phyloP scores from a whole-genome alignment of 2,113 vertebrate genomes.

The Nesospiza acunhae region DNA sequence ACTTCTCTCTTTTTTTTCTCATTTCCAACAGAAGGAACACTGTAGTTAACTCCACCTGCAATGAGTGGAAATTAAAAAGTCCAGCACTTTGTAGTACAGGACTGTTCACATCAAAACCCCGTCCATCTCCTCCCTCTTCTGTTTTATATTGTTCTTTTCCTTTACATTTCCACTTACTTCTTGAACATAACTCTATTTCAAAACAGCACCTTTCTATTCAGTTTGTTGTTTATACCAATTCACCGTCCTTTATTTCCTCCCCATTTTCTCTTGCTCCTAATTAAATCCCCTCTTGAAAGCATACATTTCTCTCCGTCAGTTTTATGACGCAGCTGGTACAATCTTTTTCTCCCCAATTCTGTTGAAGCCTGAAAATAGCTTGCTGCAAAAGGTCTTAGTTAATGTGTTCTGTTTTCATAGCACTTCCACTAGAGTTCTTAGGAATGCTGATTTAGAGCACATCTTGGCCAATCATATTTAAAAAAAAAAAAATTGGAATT shows the following conservation, averaged over 20 bases:
- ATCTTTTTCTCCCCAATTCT: background rate
- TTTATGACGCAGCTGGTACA: background rate
- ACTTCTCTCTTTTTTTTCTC: background rate
- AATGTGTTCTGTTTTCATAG: background rate
- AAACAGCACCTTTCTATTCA: background rate
- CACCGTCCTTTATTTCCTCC: background rate
- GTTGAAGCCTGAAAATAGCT: background rate
- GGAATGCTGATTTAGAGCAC: background rate
- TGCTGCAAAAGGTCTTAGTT: background rate
- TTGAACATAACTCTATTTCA: background rate
- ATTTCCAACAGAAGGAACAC: background rate
- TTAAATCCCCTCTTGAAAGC: background rate
- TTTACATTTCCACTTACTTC: background rate
- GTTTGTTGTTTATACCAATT: background rate
- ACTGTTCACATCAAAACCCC: accelerated
- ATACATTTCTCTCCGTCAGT: background rate
- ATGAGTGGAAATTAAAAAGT: background rate
- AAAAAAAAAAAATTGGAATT: background rate
- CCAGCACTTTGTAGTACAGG: background rate
- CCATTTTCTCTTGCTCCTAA: background rate
- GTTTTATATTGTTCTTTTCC: background rate
- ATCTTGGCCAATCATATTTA: background rate
- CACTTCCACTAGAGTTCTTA: background rate
- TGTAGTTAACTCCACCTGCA: background rate
- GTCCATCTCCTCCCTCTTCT: background rate